Conservation (phyloP, 1,140 invertebrate genomes). For the Caerostris extrusa region DNA sequence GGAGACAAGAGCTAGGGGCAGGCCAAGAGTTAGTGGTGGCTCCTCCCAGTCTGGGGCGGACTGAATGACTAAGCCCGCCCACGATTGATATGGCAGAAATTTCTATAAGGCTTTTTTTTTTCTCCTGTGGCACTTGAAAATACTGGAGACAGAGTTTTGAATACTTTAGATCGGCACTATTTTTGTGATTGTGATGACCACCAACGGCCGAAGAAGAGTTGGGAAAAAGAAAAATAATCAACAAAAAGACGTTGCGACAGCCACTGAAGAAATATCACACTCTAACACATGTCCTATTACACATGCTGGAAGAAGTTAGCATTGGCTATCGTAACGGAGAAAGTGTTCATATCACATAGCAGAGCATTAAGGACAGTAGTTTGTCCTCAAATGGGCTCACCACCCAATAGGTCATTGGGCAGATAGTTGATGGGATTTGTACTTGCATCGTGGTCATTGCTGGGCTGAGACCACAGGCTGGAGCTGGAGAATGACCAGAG, state of each 20-base stretch:
- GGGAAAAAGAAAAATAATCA: not conserved
- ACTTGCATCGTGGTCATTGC: slow-evolving; percentile 85
- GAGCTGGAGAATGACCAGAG: slow-evolving; percentile 80
- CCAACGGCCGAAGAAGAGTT: slow-evolving; percentile 39
- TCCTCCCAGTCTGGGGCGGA: not conserved
- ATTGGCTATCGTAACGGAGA: slow-evolving; percentile 65
- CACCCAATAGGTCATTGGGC: slow-evolving; percentile 92
- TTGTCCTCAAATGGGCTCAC: slow-evolving; percentile 74
- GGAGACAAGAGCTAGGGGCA: not conserved
- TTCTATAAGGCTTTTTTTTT: slow-evolving; percentile 71
- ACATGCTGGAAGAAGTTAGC: slow-evolving; percentile 75
- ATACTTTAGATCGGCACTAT: slow-evolving; percentile 69
- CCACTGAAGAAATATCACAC: slow-evolving; percentile 75
- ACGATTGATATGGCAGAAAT: slow-evolving; percentile 76
- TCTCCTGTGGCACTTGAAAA: slow-evolving; percentile 77
- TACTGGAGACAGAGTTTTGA: slow-evolving; percentile 74
- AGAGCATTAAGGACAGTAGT: not conserved
- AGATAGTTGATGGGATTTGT: slow-evolving; percentile 93
- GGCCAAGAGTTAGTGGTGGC: not conserved
- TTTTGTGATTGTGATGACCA: slow-evolving; percentile 73
- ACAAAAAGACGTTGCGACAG: slow-evolving; percentile 62
- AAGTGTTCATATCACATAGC: slow-evolving; percentile 73
- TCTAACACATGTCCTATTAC: slow-evolving; percentile 70
- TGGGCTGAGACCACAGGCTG: slow-evolving; percentile 84
- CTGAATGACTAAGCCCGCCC: slow-evolving; percentile 57